Percentiles rank a stretch among this genome's conserved stretches.
Conservation (phyloP, 2,113 vertebrate genomes). For the Ictalurus punctatus region DNA sequence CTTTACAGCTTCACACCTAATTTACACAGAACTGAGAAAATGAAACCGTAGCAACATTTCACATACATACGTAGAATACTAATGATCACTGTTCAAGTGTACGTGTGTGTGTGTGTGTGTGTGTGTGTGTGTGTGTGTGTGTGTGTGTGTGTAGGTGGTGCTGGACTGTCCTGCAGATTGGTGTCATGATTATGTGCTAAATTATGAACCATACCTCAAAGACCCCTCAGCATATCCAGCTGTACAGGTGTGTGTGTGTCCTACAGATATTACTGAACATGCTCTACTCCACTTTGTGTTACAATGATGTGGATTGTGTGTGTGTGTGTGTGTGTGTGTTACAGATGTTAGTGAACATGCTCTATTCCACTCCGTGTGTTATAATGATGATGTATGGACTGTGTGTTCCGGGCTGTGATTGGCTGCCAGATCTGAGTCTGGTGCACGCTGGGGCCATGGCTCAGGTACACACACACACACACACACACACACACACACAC, state of each 20-base stretch:
- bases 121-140: slow-evolving; percentile 19
- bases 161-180: slow-evolving; percentile 84
- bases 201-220: slow-evolving; percentile 89
- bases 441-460: slow-evolving; percentile 89
- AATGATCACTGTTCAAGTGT: too few relatives aligned
- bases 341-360: slow-evolving; percentile 90
- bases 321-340: slow-evolving; percentile 39
- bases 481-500: background rate
- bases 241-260: slow-evolving; percentile 78
- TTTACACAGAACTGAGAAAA: background rate
- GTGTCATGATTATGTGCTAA: slow-evolving; percentile 79
- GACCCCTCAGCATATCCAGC: slow-evolving; percentile 90
- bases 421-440: slow-evolving; percentile 86
- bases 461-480: slow-evolving; percentile 75
- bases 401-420: slow-evolving; percentile 87
- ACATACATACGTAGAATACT: too few relatives aligned
- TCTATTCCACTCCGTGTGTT: slow-evolving; percentile 88
- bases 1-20: background rate
- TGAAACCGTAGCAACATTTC: background rate
- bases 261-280: background rate
- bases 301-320: background rate
- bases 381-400: slow-evolving; percentile 82
- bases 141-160: slow-evolving; percentile 74
- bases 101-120: background rate
- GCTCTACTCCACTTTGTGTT: background rate